phyloP scores from a whole-genome alignment of 2,888 invertebrate genomes.

The Arrhopalites spinosus region DNA sequence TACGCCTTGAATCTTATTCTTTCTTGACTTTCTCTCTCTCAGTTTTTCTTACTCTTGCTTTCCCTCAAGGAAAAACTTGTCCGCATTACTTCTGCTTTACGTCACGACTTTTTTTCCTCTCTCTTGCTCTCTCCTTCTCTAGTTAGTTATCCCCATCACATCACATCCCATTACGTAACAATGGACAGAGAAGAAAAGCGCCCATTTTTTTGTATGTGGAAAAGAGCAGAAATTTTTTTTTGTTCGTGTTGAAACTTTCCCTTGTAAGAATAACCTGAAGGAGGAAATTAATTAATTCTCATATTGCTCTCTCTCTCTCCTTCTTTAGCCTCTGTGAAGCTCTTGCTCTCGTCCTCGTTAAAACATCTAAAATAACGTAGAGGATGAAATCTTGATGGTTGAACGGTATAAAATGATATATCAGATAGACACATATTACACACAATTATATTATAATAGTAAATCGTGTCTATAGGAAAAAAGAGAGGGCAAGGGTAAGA shows the following conservation, averaged over 20 bases:
- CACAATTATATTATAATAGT: too few species aligned
- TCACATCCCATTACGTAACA: constrained; percentile 31
- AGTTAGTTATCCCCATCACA: constrained; percentile 32
- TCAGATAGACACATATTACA: too few species aligned
- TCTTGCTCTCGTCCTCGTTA: neutral
- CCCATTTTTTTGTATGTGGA: neutral
- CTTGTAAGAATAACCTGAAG: constrained; percentile 24
- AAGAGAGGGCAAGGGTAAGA: too few species aligned
- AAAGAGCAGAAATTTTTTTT: neutral
- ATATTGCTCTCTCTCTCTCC: constrained; percentile 14
- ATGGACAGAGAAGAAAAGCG: constrained; percentile 19
- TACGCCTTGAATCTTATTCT: neutral
- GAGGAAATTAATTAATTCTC: constrained; percentile 34
- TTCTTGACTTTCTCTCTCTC: constrained; percentile 7
- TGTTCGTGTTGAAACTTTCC: neutral
- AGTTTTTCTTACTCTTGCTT: neutral
- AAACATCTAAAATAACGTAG: constrained; percentile 7
- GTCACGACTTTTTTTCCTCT: constrained; percentile 19
- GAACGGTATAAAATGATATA: too few species aligned
- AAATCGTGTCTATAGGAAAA: too few species aligned
- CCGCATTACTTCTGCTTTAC: constrained; percentile 34
- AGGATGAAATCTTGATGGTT: neutral
- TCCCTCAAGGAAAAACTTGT: constrained; percentile 27
- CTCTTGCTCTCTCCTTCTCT: neutral
- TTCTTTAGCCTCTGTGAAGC: neutral